Conservation (phyloP, 1,140 invertebrate species). For the Formica selysi region DNA sequence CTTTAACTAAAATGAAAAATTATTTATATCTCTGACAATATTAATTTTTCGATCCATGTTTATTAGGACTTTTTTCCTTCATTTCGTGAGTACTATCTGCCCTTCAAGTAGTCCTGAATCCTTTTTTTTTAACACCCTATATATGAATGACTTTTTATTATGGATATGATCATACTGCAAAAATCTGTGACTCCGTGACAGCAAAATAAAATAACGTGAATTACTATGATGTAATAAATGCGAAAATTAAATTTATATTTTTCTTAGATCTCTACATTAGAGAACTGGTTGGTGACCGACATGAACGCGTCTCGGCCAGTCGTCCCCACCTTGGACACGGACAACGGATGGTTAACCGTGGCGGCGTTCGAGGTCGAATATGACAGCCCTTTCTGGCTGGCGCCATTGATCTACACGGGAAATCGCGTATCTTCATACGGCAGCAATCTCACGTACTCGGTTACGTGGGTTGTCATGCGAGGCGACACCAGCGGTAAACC, state of each 20-base stretch:
- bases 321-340: constrained; percentile 86
- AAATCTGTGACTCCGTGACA: not conserved
- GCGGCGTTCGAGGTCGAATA: constrained; percentile 90
- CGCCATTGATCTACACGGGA: constrained; percentile 91
- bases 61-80: too few relatives aligned
- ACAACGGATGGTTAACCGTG: constrained; percentile 87
- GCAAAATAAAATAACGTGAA: not conserved
- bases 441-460: constrained; percentile 91
- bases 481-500: constrained; percentile 95
- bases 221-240: not conserved
- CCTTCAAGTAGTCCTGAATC: too few relatives aligned
- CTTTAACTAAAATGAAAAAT: too few relatives aligned
- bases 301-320: constrained; percentile 86
- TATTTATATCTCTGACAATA: too few relatives aligned
- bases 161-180: not conserved
- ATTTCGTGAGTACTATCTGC: too few relatives aligned
- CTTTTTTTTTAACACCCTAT: too few relatives aligned
- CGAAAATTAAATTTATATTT: not conserved
- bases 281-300: constrained; percentile 90
- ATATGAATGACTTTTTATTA: too few relatives aligned
- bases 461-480: constrained; percentile 94
- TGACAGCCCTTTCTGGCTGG: constrained; percentile 95
- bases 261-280: constrained; percentile 87
- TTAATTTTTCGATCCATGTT: too few relatives aligned
- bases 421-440: constrained; percentile 95